Base-by-base conservation (phyloP, 2,113 vertebrate genomes). In the Odocoileus virginianus region DNA sequence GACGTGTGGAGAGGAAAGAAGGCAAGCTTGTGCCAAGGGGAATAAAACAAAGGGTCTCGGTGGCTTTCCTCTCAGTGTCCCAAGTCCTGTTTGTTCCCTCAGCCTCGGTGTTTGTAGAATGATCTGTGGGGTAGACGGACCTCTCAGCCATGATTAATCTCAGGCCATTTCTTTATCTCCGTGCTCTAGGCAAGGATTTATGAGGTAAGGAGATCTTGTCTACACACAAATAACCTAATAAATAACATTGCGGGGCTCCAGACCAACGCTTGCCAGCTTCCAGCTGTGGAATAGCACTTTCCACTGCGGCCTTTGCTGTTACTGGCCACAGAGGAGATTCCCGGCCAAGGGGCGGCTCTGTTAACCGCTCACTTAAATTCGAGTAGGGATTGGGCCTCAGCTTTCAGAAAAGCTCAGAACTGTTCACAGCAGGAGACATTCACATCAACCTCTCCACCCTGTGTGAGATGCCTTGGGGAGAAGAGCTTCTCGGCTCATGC, bases 111-210 rank as follows among this genome's bases (percentile, higher is more conserved):
- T 96, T 96, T 96, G 17, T 36, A 90, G 52, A 83, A 82, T 16
- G 64, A 90, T 54, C 82, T 93, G 92, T 61, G 33, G 43, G 13
- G 5, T 94, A 85, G 97, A 87, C 82, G 93, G 95, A 50, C 91
- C 97, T 11, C 97, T 97, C 54, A 9, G 89, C 98, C 57, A 4
- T 97, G 87, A 97, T 95, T 96, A 97, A 98, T 97, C 93, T 94
- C 90, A n/a, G 91, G 98, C 96, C 92, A 0, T 94, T 98, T 98
- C 96, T 86, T 97, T 94, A 98, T 98, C 98, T 97, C 97, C 97
- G 97, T 86, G 98, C 27, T 78, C 86, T 54, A 94, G 95, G 79
- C 79, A 83, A 86, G 96, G 96, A 98, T 98, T 98, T 97, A 98
- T 97, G 98, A 97, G 89, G 97, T 67, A 74, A 95, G 87, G 96